Conservation (phyloP, 2,797 vertebrate species). For the Falco rusticolus region DNA sequence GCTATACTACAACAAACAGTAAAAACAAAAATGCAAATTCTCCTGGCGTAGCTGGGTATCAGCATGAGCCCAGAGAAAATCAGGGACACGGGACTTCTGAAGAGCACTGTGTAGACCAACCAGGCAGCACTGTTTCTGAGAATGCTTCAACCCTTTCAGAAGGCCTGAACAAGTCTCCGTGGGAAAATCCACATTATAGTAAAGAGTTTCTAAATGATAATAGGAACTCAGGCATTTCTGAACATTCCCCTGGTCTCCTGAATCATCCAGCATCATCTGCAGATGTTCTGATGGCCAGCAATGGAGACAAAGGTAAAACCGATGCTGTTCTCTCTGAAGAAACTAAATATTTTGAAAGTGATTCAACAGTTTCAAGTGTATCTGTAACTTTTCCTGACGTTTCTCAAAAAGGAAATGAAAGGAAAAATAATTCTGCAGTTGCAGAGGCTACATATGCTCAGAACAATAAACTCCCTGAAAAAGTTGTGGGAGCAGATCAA, state of each 20-base stretch:
- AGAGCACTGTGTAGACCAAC: neutral
- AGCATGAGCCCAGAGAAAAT: neutral
- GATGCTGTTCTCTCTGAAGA: neutral
- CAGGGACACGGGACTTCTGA: neutral
- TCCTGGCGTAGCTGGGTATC: neutral
- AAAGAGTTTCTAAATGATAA: neutral
- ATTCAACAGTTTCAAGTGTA: neutral
- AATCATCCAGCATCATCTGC: neutral
- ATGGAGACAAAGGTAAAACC: neutral
- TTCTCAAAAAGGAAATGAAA: slow-evolving; percentile 19
- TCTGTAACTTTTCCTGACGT: neutral
- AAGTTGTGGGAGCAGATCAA: neutral
- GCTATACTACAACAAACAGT: neutral
- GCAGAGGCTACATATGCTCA: neutral
- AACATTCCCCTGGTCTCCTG: neutral
- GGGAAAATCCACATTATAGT: neutral
- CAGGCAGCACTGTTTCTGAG: neutral
- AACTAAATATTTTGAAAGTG: slow-evolving; percentile 37
- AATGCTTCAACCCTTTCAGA: neutral
- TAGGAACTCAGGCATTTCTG: neutral
- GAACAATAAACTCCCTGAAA: neutral
- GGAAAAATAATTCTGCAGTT: neutral
- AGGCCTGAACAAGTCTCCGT: neutral
- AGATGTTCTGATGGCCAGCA: neutral
- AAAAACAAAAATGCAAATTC: neutral